Evolutionary conservation across 2,888 invertebrate genomes (phyloP).

Genomic region (Aporophyla lueneburgensis): DNA sequence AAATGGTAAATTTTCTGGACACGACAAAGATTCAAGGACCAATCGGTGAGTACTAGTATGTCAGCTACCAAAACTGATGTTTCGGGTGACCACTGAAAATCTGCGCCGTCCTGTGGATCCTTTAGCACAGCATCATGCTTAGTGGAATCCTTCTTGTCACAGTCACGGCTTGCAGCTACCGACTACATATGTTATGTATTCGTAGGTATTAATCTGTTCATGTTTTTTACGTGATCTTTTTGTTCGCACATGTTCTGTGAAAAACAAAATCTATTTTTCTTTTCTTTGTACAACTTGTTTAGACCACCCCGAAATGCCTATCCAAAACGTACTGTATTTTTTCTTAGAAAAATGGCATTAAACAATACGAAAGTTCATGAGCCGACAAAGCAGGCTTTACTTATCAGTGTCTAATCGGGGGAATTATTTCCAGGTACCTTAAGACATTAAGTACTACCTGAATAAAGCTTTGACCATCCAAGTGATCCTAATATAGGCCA

Average conservation of each 20-base stretch:
- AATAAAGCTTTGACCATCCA: constrained; percentile 23
- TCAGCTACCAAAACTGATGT: too few relatives aligned
- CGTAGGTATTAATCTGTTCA: too few relatives aligned
- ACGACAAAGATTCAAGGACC: not conserved
- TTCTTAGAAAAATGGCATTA: not conserved
- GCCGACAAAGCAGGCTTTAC: not conserved
- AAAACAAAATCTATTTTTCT: too few relatives aligned
- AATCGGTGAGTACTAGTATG: not conserved
- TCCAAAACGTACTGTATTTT: not conserved
- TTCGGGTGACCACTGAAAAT: too few relatives aligned
- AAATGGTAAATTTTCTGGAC: not conserved
- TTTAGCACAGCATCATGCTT: too few relatives aligned
- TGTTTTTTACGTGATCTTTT: too few relatives aligned
- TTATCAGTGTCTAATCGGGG: not conserved
- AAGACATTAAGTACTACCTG: not conserved
- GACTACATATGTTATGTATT: too few relatives aligned
- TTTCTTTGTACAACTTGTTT: not conserved
- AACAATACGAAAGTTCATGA: not conserved
- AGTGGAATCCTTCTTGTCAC: too few relatives aligned
- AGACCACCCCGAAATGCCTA: not conserved
- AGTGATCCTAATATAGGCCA: constrained; percentile 16
- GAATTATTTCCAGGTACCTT: constrained; percentile 3
- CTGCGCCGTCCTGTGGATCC: too few relatives aligned
- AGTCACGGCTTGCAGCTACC: too few relatives aligned
- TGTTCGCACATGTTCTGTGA: too few relatives aligned